Evolutionary conservation across 2,797 vertebrate genomes (phyloP).

Genomic region (Rhinogobio ventralis): DNA sequence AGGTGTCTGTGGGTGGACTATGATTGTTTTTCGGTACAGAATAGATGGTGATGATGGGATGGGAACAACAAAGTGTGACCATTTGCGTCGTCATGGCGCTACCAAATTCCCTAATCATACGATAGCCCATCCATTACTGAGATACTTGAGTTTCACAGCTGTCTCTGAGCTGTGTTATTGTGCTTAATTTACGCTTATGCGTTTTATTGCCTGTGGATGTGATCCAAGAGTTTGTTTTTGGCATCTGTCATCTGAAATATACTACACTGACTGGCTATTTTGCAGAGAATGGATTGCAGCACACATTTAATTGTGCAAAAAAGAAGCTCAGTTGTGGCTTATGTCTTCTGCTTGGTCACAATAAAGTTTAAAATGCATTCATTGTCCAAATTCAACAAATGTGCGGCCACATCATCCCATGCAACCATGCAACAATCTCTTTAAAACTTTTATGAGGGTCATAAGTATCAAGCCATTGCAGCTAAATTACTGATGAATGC

Average conservation of each 20-base stretch:
- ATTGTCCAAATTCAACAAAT: constrained; percentile 9
- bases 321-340: neutral
- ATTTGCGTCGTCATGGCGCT: constrained; percentile 13
- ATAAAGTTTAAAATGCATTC: neutral
- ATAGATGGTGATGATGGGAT: constrained; percentile 12
- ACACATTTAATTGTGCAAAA: constrained; percentile 9
- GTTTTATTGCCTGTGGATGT: constrained; percentile 28
- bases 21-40: constrained; percentile 30
- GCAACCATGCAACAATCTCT: neutral
- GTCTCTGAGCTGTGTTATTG: constrained; percentile 23
- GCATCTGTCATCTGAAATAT: constrained; percentile 37
- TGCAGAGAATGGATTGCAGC: neutral
- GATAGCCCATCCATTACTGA: constrained; percentile 41
- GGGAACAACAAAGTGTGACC: constrained; percentile 13
- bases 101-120: constrained; percentile 34
- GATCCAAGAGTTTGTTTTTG: constrained; percentile 17
- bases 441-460: constrained; percentile 34
- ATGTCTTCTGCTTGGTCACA: neutral
- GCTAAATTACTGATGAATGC: constrained; percentile 27
- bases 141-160: constrained; percentile 33
- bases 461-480: constrained; percentile 22
- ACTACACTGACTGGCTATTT: constrained; percentile 9
- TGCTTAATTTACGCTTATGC: constrained; percentile 26
- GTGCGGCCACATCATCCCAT: neutral
- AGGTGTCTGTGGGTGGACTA: constrained; percentile 43